Percentiles rank a stretch among this genome's conserved stretches.
These are phyloP conservation scores for Kryptolebias marmoratus DNA, from an alignment of 2,113 vertebrate species.

Conservation along the genomic window DNA sequence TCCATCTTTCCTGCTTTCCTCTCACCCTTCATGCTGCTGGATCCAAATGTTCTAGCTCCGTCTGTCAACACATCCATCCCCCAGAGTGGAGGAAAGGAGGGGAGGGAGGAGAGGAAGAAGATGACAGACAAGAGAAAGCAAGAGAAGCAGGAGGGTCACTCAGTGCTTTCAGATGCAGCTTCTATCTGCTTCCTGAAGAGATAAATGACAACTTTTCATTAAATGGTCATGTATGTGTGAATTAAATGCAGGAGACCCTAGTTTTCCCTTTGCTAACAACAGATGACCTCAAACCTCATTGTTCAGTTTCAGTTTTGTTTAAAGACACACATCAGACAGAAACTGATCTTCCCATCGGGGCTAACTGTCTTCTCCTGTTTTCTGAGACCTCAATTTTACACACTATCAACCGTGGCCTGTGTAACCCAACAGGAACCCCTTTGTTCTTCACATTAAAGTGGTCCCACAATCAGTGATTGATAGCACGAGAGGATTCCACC, in stretches of 20 bases:
- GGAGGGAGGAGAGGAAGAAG: slow-evolving; percentile 34
- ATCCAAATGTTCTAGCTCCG: slow-evolving; percentile 61
- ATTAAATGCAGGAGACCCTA: background rate
- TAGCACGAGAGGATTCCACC: slow-evolving; percentile 40
- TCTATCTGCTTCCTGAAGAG: slow-evolving; percentile 27
- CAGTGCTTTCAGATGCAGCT: slow-evolving; percentile 22
- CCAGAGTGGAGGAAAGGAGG: slow-evolving; percentile 33
- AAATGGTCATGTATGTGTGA: slow-evolving; percentile 5
- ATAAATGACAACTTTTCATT: background rate
- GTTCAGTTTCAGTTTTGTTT: too few relatives aligned
- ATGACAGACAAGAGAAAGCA: slow-evolving; percentile 42
- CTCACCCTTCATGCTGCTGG: slow-evolving; percentile 10
- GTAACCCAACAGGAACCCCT: slow-evolving; percentile 66
- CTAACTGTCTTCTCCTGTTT: slow-evolving; percentile 17
- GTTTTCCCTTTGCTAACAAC: background rate
- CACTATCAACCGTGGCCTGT: slow-evolving; percentile 66
- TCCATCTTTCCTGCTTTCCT: background rate
- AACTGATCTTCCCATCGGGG: slow-evolving; percentile 13
- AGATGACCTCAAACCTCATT: background rate
- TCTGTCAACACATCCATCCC: slow-evolving; percentile 61
- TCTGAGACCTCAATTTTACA: slow-evolving; percentile 52
- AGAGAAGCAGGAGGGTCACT: slow-evolving; percentile 2
- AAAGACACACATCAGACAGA: slow-evolving; percentile 17
- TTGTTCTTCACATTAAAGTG: slow-evolving; percentile 68
- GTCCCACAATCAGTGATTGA: slow-evolving; percentile 55